Evolutionary conservation across 2,888 invertebrate species (phyloP).

Genomic region (Sminthurinus aureus): DNA sequence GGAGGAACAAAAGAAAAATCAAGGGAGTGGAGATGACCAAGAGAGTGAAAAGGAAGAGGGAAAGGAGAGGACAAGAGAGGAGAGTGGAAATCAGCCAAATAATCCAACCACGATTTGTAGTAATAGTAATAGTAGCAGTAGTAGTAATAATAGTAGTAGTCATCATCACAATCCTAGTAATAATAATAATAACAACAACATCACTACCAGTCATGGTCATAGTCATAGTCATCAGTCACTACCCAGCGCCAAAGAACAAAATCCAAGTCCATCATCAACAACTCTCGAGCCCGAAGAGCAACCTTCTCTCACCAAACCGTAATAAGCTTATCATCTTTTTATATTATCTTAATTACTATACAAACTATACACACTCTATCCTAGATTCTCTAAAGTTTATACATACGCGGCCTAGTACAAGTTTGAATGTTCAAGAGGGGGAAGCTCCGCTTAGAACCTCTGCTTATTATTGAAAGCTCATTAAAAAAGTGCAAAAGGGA

Average conservation of each 20-base stretch:
- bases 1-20: slow-evolving; percentile 75
- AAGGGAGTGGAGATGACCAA: slow-evolving; percentile 47
- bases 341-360: not conserved
- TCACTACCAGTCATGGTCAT: too few species aligned
- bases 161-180: too few species aligned
- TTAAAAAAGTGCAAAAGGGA: not conserved
- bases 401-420: not conserved
- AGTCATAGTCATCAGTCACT: slow-evolving; percentile 18
- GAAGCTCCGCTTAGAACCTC: not conserved
- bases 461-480: not conserved
- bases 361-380: not conserved
- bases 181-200: too few species aligned
- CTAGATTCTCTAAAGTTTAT: too few species aligned
- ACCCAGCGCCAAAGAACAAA: slow-evolving; percentile 31
- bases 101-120: not conserved
- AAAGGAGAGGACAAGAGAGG: not conserved
- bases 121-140: too few species aligned
- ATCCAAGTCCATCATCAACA: slow-evolving; percentile 43
- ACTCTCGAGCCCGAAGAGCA: slow-evolving; percentile 40
- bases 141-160: too few species aligned
- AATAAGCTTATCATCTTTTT: slow-evolving; percentile 7
- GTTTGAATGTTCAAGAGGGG: not conserved
- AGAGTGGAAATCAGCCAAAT: not conserved
- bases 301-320: slow-evolving; percentile 26
- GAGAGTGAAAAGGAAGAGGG: slow-evolving; percentile 32